Conservation (phyloP, 2,113 vertebrate genomes). For the Natator depressus region DNA sequence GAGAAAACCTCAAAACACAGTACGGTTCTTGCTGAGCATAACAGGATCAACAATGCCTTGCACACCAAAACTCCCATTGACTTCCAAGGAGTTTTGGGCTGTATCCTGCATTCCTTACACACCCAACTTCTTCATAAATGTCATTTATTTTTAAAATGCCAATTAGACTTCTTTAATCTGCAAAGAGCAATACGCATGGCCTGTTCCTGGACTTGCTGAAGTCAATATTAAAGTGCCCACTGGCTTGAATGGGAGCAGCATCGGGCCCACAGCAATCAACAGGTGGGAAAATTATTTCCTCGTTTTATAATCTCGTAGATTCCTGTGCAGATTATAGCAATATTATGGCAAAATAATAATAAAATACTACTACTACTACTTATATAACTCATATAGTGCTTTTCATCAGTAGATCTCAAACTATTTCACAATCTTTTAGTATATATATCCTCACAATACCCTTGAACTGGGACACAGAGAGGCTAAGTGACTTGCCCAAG, state of each 20-base stretch:
- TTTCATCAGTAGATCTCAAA: not conserved
- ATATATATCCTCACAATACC: not conserved
- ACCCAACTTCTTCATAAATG: not conserved
- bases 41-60: not conserved
- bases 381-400: not conserved
- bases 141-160: not conserved
- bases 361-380: not conserved
- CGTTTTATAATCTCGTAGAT: not conserved
- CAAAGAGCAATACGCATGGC: accelerated
- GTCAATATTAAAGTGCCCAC: not conserved
- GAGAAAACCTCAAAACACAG: not conserved
- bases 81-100: not conserved
- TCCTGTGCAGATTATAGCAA: not conserved
- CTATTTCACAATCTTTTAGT: not conserved
- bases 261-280: too few species aligned
- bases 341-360: too few species aligned
- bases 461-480: not conserved
- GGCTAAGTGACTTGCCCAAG: not conserved
- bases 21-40: not conserved
- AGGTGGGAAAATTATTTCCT: not conserved
- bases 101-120: not conserved
- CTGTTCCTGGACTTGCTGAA: not conserved
- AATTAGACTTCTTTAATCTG: not conserved
- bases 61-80: not conserved
- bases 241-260: not conserved